Percentiles rank a stretch among this genome's conserved stretches.
These are phyloP conservation scores for Tortrix viridana DNA, from an alignment of 2,888 invertebrate genomes.

Conservation along the genomic window DNA sequence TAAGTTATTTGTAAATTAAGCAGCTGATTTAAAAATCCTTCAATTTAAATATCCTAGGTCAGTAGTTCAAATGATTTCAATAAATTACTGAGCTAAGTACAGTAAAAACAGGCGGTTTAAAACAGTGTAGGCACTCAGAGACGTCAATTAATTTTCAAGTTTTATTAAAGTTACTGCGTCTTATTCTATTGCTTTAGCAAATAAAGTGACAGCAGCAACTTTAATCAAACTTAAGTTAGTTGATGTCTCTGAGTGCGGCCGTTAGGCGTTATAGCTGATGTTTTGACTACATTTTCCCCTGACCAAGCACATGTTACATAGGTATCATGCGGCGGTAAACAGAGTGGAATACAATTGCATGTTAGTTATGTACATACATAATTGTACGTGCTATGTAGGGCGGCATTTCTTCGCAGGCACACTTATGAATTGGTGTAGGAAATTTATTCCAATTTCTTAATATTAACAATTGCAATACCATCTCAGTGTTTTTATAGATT, in stretches of 20 bases:
- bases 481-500: neutral
- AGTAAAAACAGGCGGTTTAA: too few species aligned
- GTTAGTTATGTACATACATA: constrained; percentile 26
- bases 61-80: neutral
- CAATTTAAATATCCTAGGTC: neutral
- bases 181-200: too few species aligned
- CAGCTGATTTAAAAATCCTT: neutral
- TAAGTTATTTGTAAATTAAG: neutral
- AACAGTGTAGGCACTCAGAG: too few species aligned
- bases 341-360: constrained; percentile 35
- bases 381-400: constrained; percentile 21
- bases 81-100: neutral
- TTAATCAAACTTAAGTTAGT: too few species aligned
- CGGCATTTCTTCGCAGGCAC: constrained; percentile 24
- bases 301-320: too few species aligned
- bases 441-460: constrained; percentile 26
- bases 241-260: too few species aligned
- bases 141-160: too few species aligned
- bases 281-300: too few species aligned
- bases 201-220: too few species aligned
- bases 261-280: too few species aligned
- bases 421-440: constrained; percentile 25
- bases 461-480: neutral
- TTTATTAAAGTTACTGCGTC: too few species aligned
- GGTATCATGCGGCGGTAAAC: constrained; percentile 13